A percentile compares a stretch with the other conserved stretches of the same genome.
These are phyloP conservation scores for Conchocele bisecta DNA, from an alignment of 2,888 invertebrate species.

Conservation along the genomic window DNA sequence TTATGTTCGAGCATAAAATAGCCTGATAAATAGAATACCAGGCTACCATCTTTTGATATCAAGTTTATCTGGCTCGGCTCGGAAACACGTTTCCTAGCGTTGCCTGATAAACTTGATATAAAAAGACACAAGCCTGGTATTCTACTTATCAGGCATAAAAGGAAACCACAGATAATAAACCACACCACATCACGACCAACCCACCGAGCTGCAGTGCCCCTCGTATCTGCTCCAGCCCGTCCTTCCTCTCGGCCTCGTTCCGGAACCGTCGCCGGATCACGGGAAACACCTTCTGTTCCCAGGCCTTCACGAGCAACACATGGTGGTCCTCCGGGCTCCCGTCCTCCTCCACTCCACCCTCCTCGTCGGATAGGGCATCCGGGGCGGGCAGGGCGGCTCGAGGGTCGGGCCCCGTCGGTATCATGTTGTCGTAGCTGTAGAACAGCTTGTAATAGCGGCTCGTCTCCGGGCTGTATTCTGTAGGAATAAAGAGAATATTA, in stretches of 20 bases:
- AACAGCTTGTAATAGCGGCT: constrained; percentile 77
- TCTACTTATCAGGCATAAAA: no score
- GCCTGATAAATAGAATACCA: no score
- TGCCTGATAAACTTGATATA: no score
- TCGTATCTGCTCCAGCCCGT: constrained; percentile 82
- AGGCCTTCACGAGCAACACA: constrained; percentile 82
- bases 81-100: no score
- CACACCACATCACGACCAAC: no score
- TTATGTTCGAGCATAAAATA: no score
- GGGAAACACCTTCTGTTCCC: constrained; percentile 83
- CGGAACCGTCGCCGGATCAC: constrained; percentile 81
- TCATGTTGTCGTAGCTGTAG: constrained; percentile 77
- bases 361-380: constrained; percentile 80
- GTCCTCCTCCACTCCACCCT: constrained; percentile 79
- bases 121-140: no score
- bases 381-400: constrained; percentile 65
- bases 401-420: constrained; percentile 75
- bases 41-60: no score
- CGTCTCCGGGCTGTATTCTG: constrained; percentile 78
- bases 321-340: constrained; percentile 80
- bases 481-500: constrained; percentile 20
- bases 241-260: constrained; percentile 83
- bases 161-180: no score
- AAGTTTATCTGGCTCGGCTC: no score
- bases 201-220: constrained; percentile 82